These are phyloP conservation scores for Ethmia dodecea DNA, from an alignment of 2,888 invertebrate species.

Conservation along the genomic window DNA sequence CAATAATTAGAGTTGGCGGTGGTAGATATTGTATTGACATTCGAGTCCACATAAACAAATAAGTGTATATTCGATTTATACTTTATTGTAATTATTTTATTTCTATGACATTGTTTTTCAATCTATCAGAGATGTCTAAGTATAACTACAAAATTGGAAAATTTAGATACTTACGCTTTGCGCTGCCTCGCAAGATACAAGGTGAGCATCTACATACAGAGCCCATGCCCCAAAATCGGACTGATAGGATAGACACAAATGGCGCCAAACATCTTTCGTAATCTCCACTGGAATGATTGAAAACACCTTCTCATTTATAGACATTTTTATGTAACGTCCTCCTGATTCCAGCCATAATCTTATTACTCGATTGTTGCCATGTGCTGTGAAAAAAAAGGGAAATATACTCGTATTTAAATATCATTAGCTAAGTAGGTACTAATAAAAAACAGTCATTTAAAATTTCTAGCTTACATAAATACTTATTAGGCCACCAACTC, in stretches of 20 bases:
- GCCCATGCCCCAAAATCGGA: slow-evolving; percentile 79
- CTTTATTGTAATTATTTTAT: too few relatives aligned
- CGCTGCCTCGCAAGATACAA: slow-evolving; percentile 53
- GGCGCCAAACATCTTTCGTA: slow-evolving; percentile 76
- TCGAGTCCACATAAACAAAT: too few relatives aligned
- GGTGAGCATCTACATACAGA: slow-evolving; percentile 78
- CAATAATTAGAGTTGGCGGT: too few relatives aligned
- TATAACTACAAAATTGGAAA: too few relatives aligned
- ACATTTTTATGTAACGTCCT: slow-evolving; percentile 74
- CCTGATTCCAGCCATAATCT: slow-evolving; percentile 79
- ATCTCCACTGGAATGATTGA: slow-evolving; percentile 61
- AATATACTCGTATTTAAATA: not conserved
- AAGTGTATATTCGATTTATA: too few relatives aligned
- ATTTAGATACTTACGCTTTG: slow-evolving; percentile 48
- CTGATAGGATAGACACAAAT: slow-evolving; percentile 82
- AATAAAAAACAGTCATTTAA: too few relatives aligned
- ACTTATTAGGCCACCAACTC: slow-evolving; percentile 29
- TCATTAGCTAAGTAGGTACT: too few relatives aligned
- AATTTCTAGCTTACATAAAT: too few relatives aligned
- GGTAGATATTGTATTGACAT: too few relatives aligned
- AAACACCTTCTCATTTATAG: slow-evolving; percentile 72
- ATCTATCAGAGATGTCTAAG: too few relatives aligned
- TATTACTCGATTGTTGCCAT: slow-evolving; percentile 66
- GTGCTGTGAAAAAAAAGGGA: slow-evolving; percentile 58
- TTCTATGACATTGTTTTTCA: too few relatives aligned